phyloP scores from a whole-genome alignment of 1,140 invertebrate species.

The Drosophila santomea region DNA sequence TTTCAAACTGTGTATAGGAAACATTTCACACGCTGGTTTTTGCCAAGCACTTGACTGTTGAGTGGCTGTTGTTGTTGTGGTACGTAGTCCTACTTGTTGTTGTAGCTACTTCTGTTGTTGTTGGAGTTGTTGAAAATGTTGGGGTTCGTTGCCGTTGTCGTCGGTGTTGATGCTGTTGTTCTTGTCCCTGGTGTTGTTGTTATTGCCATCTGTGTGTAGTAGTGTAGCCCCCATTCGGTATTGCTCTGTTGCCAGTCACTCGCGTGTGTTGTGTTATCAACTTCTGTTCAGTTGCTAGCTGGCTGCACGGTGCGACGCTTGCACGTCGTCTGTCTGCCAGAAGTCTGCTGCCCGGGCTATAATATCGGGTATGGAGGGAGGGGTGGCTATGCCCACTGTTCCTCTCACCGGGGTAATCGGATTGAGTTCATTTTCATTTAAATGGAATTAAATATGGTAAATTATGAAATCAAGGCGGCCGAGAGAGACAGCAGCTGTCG shows the following conservation, averaged over 20 bases:
- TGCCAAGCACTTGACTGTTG: constrained; percentile 79
- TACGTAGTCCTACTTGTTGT: too few relatives aligned
- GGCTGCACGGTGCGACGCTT: constrained; percentile 60
- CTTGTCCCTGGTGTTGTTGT: constrained; percentile 11
- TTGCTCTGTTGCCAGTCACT: constrained; percentile 36
- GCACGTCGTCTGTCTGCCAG: constrained; percentile 62
- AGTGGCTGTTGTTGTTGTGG: constrained; percentile 58
- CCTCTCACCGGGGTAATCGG: constrained; percentile 65
- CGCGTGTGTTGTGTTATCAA: constrained; percentile 61
- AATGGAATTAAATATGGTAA: constrained; percentile 84
- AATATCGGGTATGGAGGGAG: background rate
- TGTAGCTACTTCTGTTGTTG: constrained; percentile 19
- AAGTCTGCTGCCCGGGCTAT: constrained; percentile 45
- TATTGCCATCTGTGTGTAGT: background rate
- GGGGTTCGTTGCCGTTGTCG: constrained; percentile 60
- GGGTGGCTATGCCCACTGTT: constrained; percentile 6
- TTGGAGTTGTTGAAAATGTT: constrained; percentile 40
- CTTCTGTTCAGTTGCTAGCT: constrained; percentile 56
- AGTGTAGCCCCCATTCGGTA: constrained; percentile 14
- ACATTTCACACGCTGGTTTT: constrained; percentile 82
- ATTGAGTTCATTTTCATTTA: constrained; percentile 83
- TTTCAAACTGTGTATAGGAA: constrained; percentile 53
- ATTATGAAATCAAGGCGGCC: constrained; percentile 74
- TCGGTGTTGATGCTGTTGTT: constrained; percentile 9
- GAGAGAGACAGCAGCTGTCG: constrained; percentile 42